phyloP scores from a whole-genome alignment of 2,797 vertebrate genomes.

The Graptemys geographica region DNA sequence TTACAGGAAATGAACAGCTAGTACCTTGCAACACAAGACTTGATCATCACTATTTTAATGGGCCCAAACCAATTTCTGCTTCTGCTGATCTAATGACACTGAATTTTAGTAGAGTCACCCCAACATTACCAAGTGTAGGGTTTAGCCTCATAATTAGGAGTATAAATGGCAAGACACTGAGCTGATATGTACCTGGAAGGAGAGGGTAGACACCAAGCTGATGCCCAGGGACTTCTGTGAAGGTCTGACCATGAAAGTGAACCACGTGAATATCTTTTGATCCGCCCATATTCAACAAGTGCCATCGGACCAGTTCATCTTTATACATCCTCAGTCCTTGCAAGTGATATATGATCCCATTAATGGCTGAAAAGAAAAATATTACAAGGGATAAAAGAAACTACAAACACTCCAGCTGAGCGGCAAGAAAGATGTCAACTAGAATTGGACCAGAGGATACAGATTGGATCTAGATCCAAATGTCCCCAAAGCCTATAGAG shows the following conservation, averaged over 20 bases:
- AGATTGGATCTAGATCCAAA: background rate
- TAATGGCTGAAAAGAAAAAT: slow-evolving; percentile 87
- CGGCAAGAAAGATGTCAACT: background rate
- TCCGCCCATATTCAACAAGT: slow-evolving; percentile 94
- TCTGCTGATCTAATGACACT: background rate
- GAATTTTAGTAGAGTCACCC: background rate
- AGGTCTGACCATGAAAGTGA: slow-evolving; percentile 95
- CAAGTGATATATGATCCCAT: slow-evolving; percentile 90
- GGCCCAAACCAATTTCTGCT: background rate
- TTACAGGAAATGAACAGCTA: background rate
- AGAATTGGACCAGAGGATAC: background rate
- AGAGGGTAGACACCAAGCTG: slow-evolving; percentile 90
- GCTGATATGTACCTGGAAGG: slow-evolving; percentile 86
- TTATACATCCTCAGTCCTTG: slow-evolving; percentile 94
- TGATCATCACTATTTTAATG: background rate
- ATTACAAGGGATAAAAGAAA: background rate
- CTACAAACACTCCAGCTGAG: background rate
- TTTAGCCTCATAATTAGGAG: background rate
- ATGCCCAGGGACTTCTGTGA: slow-evolving; percentile 84
- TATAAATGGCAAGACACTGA: background rate
- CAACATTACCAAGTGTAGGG: background rate
- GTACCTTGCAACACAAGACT: background rate
- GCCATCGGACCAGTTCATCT: slow-evolving; percentile 87
- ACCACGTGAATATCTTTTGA: slow-evolving; percentile 90
- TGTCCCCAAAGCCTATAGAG: background rate